These are phyloP conservation scores for Callochromis pleurospilus DNA, from an alignment of 2,113 vertebrate genomes.

Conservation along the genomic window DNA sequence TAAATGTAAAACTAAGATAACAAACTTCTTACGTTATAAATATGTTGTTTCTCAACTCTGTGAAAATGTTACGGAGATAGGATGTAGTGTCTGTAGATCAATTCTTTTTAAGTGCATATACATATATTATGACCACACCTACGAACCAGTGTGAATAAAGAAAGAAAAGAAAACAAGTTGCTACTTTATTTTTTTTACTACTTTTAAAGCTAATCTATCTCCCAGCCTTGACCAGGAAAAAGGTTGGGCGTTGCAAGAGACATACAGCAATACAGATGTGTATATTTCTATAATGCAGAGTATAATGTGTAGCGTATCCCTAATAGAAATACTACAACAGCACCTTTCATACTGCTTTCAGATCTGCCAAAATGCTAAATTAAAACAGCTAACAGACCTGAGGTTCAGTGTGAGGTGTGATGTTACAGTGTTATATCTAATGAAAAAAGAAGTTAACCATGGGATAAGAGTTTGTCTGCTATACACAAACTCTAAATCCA, in stretches of 20 bases:
- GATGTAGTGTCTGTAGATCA: neutral
- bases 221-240: neutral
- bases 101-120: rapidly evolving
- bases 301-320: neutral
- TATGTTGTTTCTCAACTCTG: neutral
- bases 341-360: neutral
- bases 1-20: neutral
- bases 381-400: neutral
- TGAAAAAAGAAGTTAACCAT: neutral
- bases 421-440: neutral
- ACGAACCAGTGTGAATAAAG: neutral
- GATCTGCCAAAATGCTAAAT: rapidly evolving
- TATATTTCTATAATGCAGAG: neutral
- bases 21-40: neutral
- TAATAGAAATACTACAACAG: neutral
- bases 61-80: rapidly evolving
- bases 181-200: neutral
- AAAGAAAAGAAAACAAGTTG: neutral
- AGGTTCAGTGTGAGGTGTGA: neutral
- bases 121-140: neutral
- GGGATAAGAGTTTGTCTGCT: neutral
- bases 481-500: neutral
- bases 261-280: neutral
- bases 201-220: neutral
- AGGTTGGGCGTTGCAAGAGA: rapidly evolving